Base-by-base conservation (phyloP, 2,888 invertebrate species). In the Apodemia mormo region DNA sequence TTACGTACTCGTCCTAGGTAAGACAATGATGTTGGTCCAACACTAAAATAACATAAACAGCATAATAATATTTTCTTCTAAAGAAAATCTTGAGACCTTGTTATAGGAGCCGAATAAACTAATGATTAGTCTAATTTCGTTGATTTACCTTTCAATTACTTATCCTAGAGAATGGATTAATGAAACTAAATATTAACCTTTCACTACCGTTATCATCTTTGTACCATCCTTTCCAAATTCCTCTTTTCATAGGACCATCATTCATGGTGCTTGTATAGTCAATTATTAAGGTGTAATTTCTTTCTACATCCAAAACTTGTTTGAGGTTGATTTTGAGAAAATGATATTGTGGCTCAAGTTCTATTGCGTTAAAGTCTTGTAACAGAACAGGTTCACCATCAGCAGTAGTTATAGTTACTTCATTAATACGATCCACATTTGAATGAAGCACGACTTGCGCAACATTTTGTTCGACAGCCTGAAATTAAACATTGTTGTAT, bases 201-300 rank as follows among this genome's bases (percentile, higher is more conserved):
- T 89, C 89, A 30, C 73, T 76, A 1, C 86, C 86, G 71, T 85
- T 74, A 0, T 76, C 81, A 75, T 93, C 92, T 7, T 69, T 82
- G 65, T 93, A 93, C 83, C 86, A 87, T 61, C 92, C 92, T 73
- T 84, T 84, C 93, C 93, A 93, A 68, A 93, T 88, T 43, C 92
- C 92, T 76, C 93, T 82, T 68, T 88, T 90, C 87, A 93, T 86
- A 0, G 92, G 92, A 1, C 93, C 93, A 52, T 87, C 90, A 72
- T 93, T 93, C 94, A 95, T 94, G 1, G 86, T 81, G 67, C 91
- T 94, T 0, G 81, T 85, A 70, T 94, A 95, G 2, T 82, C 80
- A 69, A 94, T 92, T 9, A 78, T 81, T 3, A 95, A 73, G 0
- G 88, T 86, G 70, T 95, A 95, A 2, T 84, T 81, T 0, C 71